phyloP scores from a whole-genome alignment of 1,140 invertebrate genomes.

The Venustaconcha ellipsiformis region DNA sequence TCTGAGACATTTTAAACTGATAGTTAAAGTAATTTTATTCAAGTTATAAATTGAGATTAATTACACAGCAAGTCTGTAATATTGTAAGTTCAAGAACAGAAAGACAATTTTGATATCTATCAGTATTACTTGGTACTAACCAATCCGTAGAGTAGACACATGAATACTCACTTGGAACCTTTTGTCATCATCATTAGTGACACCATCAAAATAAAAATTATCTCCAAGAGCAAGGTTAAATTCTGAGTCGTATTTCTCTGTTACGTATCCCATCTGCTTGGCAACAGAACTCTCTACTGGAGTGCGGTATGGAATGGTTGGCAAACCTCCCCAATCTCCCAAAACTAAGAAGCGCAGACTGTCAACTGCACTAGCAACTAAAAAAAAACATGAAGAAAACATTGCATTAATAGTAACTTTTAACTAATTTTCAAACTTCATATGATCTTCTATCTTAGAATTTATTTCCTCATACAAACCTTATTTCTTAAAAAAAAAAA shows the following conservation, averaged over 20 bases:
- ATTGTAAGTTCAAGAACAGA: no score
- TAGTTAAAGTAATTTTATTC: no score
- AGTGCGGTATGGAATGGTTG: slow-evolving; percentile 63
- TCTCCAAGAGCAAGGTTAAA: slow-evolving; percentile 68
- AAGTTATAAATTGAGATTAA: no score
- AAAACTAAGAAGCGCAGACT: slow-evolving; percentile 56
- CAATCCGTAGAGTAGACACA: neutral
- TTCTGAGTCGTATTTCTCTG: slow-evolving; percentile 47
- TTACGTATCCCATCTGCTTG: slow-evolving; percentile 60
- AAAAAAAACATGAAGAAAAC: neutral
- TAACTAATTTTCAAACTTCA: no score
- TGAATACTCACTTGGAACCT: slow-evolving; percentile 63
- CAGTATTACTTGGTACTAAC: no score
- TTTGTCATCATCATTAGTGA: slow-evolving; percentile 63
- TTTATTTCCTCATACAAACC: no score
- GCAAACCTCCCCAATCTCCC: slow-evolving; percentile 69
- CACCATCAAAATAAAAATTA: slow-evolving; percentile 70
- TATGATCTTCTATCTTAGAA: no score
- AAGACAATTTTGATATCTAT: no score
- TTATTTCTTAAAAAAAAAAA: no score
- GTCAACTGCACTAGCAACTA: slow-evolving; percentile 30
- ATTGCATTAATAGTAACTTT: no score
- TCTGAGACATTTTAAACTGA: no score
- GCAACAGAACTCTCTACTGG: slow-evolving; percentile 61
- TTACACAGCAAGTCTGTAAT: no score